A percentile compares a stretch with the other conserved stretches of the same genome.
phyloP scores from a whole-genome alignment of 1,140 invertebrate species.

The Thaumatotibia leucotreta region DNA sequence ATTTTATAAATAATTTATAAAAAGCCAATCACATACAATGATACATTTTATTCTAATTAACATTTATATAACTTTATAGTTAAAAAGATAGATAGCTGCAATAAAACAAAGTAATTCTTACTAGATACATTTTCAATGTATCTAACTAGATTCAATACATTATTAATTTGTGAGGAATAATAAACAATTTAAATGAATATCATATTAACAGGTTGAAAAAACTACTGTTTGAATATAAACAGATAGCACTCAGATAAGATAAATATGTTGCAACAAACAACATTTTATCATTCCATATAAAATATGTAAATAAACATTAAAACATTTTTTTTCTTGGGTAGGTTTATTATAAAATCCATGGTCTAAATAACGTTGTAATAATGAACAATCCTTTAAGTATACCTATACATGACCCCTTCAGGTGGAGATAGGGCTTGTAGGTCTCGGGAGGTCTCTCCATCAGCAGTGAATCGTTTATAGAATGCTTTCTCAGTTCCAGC shows the following conservation, averaged over 20 bases:
- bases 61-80: no score
- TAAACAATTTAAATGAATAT: background rate
- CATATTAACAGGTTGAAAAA: background rate
- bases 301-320: background rate
- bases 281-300: no score
- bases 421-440: conserved; percentile 95
- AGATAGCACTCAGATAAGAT: background rate
- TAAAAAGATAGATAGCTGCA: no score
- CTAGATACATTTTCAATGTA: no score
- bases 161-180: no score
- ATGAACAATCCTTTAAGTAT: background rate
- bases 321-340: background rate
- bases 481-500: conserved; percentile 95
- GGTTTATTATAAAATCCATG: background rate
- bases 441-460: conserved; percentile 89
- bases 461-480: conserved; percentile 92
- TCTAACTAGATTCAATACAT: no score
- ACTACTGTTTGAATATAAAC: background rate
- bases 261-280: no score
- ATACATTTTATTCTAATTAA: no score
- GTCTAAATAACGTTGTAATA: no score
- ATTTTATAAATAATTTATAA: no score
- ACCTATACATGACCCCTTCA: conserved; percentile 63
- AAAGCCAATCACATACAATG: no score
- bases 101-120: no score